Percentiles rank a stretch among this genome's conserved stretches.
Conservation (phyloP, 2,113 vertebrate species). For the Actinemys pallida region DNA sequence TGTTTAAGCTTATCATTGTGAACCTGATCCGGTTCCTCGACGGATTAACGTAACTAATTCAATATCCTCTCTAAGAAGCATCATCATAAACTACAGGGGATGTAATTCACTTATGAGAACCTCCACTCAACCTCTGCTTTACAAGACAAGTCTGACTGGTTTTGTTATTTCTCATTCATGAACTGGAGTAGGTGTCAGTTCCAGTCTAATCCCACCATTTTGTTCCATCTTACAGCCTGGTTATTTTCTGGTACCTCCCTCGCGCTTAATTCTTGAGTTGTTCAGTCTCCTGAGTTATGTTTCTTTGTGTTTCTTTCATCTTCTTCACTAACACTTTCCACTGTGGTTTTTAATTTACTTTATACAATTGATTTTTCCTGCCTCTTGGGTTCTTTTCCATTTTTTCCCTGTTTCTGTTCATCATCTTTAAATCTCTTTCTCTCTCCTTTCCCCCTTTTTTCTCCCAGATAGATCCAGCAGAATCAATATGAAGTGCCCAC, state of each 20-base stretch:
- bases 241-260: not conserved
- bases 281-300: not conserved
- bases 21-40: constrained; percentile 57
- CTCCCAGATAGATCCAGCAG: not conserved
- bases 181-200: not conserved
- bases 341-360: constrained; percentile 60
- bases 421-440: constrained; percentile 21
- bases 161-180: not conserved
- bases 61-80: constrained; percentile 60
- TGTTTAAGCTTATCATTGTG: constrained; percentile 75
- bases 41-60: constrained; percentile 73
- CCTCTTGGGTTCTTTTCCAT: not conserved
- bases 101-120: constrained; percentile 39
- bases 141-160: not conserved
- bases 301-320: not conserved
- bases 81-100: constrained; percentile 11
- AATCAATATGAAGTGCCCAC: constrained; percentile 53
- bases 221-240: not conserved
- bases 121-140: not conserved
- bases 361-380: constrained; percentile 60
- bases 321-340: not conserved
- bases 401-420: constrained; percentile 33
- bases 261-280: not conserved
- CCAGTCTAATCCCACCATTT: not conserved
- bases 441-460: not conserved